Base-by-base conservation (phyloP, 2,888 invertebrate species). In the Augiades crinisus region DNA sequence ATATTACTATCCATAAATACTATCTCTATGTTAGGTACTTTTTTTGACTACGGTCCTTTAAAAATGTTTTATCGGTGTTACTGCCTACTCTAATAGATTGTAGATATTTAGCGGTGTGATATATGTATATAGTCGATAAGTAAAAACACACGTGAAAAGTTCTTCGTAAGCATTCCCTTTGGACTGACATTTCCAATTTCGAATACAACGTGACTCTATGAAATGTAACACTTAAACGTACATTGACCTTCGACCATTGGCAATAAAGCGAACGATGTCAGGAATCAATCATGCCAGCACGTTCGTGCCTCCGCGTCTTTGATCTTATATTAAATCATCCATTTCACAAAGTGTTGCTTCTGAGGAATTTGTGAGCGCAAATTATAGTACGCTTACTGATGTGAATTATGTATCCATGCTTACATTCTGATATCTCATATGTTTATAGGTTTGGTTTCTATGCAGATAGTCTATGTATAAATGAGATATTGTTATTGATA, bases 241-340 rank as follows among this genome's bases (percentile, higher is more conserved):
- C 61, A 43, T 53, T 57, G 38, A 61, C 57, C 59, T 55, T 51
- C 19, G 24, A 47, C 53, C 43, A 51, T 43, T 46, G 34, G 40
- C 53, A 47, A 41, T 55, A 45, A 47, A 55, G 21, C 38, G 38
- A 41, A 19, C 49, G 53, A 57, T 38, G 55, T 58, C 56, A 58
- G 55, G 46, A 57, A 61, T 63, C 59, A 61, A 60, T 62, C 58
- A 55, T 40, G 37, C 24, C 31, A 38, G 27, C 49, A 43, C 53
- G 24, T 33, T 16, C 10, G 31, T 47, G 36, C 41, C 34, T 43
- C 46, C 40, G 7, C 21, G 36, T 47, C 59, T 57, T 56, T 58
- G 59, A 61, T 62, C 55, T 54, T 50, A 27, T n/a, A 36, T 34
- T 43, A 34, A 19, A 41, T 24, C 16, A 31, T 6, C 22, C 27